These are phyloP conservation scores for Drosophila phalerata DNA, from an alignment of 2,888 invertebrate genomes.

Conservation along the genomic window DNA sequence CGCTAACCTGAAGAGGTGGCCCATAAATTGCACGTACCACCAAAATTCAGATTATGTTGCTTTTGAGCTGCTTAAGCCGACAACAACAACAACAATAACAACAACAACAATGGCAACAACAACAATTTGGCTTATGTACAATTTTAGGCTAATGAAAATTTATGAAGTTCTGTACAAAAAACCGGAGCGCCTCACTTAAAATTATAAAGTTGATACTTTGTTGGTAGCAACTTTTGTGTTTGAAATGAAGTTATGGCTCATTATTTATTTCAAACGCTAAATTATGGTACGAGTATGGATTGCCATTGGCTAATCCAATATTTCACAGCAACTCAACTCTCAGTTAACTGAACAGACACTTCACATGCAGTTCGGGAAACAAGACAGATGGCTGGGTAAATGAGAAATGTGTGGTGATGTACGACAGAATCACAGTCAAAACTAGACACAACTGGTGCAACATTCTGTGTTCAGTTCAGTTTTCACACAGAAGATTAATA, in stretches of 20 bases:
- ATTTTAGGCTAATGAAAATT: constrained; percentile 73
- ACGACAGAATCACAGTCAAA: constrained; percentile 39
- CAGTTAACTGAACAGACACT: constrained; percentile 27
- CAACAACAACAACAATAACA: constrained; percentile 23
- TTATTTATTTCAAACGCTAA: constrained; percentile 58
- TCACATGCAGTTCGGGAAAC: constrained; percentile 19
- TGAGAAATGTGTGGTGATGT: constrained; percentile 31
- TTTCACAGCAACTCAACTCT: constrained; percentile 14
- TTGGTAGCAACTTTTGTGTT: constrained; percentile 54
- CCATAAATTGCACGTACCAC: constrained; percentile 40
- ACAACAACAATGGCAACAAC: constrained; percentile 31
- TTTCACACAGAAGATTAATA: constrained; percentile 58
- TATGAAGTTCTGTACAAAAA: constrained; percentile 61
- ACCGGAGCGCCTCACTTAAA: constrained; percentile 45
- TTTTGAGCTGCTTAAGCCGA: constrained; percentile 36
- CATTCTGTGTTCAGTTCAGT: constrained; percentile 33
- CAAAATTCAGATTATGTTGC: constrained; percentile 27
- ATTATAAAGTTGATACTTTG: constrained; percentile 65
- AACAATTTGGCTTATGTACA: constrained; percentile 34
- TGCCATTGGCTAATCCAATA: constrained; percentile 26
- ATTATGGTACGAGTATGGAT: constrained; percentile 37
- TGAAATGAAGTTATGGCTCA: constrained; percentile 69
- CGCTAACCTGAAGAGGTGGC: constrained; percentile 29
- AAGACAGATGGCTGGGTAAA: constrained; percentile 15
- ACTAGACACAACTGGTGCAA: constrained; percentile 25